Conservation (phyloP, 2,888 invertebrate genomes). For the Sesia bembeciformis region DNA sequence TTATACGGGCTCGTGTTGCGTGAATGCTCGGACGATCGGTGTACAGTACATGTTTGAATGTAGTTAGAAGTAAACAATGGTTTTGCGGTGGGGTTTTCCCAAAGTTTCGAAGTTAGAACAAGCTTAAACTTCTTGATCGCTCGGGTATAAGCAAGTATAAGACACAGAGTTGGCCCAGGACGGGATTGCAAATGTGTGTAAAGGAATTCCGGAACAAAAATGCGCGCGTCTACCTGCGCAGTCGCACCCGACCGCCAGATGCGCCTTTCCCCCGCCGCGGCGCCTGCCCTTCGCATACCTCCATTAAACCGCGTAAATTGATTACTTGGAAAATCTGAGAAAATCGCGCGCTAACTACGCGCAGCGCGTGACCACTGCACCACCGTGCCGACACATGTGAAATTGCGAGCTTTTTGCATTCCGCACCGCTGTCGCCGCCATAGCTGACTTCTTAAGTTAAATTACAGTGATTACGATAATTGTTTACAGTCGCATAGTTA, state of each 20-base stretch:
- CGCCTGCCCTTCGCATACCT: slow-evolving; percentile 28
- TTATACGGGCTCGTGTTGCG: too few species aligned
- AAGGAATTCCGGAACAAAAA: slow-evolving; percentile 69
- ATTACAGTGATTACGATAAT: slow-evolving; percentile 23
- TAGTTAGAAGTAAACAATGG: too few species aligned
- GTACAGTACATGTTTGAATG: too few species aligned
- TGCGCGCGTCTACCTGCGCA: slow-evolving; percentile 54
- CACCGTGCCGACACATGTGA: slow-evolving; percentile 34
- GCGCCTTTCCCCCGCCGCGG: slow-evolving; percentile 22
- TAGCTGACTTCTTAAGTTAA: slow-evolving; percentile 27
- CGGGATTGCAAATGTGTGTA: slow-evolving; percentile 66
- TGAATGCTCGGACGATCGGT: too few species aligned
- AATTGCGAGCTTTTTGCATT: slow-evolving; percentile 50
- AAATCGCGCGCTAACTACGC: slow-evolving; percentile 52
- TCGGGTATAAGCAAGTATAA: background rate
- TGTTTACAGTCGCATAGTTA: slow-evolving; percentile 31
- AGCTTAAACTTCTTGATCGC: too few species aligned
- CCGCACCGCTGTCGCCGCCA: slow-evolving; percentile 28
- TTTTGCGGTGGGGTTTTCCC: too few species aligned
- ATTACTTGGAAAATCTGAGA: slow-evolving; percentile 68
- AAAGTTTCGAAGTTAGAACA: too few species aligned
- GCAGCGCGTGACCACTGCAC: slow-evolving; percentile 33
- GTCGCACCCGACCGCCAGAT: slow-evolving; percentile 31
- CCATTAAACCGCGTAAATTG: slow-evolving; percentile 55
- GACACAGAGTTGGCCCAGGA: slow-evolving; percentile 21